Percentiles rank a stretch among this genome's conserved stretches.
phyloP scores from a whole-genome alignment of 1,140 invertebrate species.

The Drosophila tristis region DNA sequence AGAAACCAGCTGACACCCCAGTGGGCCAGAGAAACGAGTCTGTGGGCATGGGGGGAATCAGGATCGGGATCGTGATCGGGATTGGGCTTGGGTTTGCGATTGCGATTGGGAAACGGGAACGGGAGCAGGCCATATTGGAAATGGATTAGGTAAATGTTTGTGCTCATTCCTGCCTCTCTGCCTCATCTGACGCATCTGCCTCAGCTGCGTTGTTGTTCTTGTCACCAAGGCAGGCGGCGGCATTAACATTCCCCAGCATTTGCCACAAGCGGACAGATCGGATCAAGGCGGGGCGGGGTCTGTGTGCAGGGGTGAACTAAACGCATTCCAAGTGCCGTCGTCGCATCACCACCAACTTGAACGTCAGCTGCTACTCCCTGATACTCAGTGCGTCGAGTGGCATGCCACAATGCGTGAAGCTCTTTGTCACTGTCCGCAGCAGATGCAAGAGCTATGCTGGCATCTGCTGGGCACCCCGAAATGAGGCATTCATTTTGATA shows the following conservation, averaged over 20 bases:
- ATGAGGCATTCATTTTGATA: too few relatives aligned
- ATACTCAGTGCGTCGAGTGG: too few relatives aligned
- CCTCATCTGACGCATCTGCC: not conserved
- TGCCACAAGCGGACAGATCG: not conserved
- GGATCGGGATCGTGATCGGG: not conserved
- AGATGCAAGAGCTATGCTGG: too few relatives aligned
- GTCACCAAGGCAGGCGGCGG: constrained; percentile 34
- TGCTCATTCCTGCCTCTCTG: constrained; percentile 50
- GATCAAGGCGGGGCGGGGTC: not conserved
- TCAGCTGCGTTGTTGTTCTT: constrained; percentile 43
- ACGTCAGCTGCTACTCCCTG: constrained; percentile 38
- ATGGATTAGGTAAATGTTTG: constrained; percentile 80
- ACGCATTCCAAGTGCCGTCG: constrained; percentile 69
- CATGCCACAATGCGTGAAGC: too few relatives aligned
- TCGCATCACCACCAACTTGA: constrained; percentile 29
- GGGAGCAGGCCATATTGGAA: constrained; percentile 68
- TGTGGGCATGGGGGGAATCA: constrained; percentile 12
- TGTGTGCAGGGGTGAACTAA: constrained; percentile 42
- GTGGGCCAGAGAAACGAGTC: not conserved
- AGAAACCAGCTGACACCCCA: constrained; percentile 1
- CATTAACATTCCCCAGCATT: constrained; percentile 74
- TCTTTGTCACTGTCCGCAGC: too few relatives aligned
- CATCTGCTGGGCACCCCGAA: too few relatives aligned
- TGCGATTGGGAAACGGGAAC: constrained; percentile 20
- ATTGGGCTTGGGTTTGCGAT: not conserved